Evolutionary conservation across 2,113 vertebrate genomes (phyloP), one percentile per base, ranked within the genome.

Genomic region (Pangasianodon hypophthalmus): DNA sequence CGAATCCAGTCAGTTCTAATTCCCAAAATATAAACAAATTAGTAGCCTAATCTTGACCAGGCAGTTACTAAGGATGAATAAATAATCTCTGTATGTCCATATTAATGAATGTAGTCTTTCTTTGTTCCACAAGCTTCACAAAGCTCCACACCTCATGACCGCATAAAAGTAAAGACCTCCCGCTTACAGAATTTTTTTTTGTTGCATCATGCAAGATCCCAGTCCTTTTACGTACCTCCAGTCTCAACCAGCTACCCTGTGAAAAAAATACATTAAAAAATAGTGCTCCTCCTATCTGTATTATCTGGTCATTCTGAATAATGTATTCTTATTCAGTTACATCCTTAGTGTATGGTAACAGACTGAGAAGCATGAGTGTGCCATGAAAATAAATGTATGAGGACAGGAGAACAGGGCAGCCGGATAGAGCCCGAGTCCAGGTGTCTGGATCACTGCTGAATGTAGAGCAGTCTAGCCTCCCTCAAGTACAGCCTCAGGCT

Each of bases 401-500:
- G 92, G 92, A 89, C 88, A 92, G 90, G 83, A 88, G 94, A 84
- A 91, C 41, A 88, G 90, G 87, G 58, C 89, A 88, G 84, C 77
- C 87, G 69, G 84, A 91, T 84, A 69, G 73, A 75, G 81, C 86
- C 75, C 87, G 84, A 90, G 90, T 86, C 85, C 91, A 90, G 92
- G 91, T 90, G 91, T 87, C 58, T 88, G 67, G 87, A 52, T 86
- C 89, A 79, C 54, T 16, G 13, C 64, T 85, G 88, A 83, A 81
- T 86, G 32, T 44, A 50, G 86, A 88, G 92, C 91, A 91, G 92
- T 89, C 91, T 88, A 89, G 48, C 90, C 86, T 89, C 92, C 93
- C 87, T 26, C 77, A 91, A 93, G 92, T 90, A 86, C 41, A 86
- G 93, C 92, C 87, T 83, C n/a, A 92, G 93, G 94, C 94, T 92